A percentile compares a stretch with the other conserved stretches of the same genome.
phyloP scores from a whole-genome alignment of 2,797 vertebrate genomes.

The Staurois parvus region DNA sequence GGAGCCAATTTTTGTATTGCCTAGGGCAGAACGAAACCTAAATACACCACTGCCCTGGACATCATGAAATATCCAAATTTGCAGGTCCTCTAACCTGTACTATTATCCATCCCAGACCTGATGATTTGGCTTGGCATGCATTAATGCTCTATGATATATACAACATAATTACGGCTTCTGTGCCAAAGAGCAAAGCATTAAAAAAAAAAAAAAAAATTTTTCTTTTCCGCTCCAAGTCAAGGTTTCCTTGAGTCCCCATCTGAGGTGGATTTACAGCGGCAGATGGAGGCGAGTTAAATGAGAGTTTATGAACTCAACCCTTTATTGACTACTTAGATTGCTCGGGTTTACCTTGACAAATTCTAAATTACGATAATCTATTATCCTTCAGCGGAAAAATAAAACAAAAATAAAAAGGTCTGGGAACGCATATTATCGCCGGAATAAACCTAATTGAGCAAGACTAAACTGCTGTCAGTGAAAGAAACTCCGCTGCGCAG shows the following conservation, averaged over 20 bases:
- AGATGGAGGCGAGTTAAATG: conserved; percentile 66
- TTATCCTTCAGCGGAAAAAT: conserved; percentile 29
- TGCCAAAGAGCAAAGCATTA: conserved; percentile 29
- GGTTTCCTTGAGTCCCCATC: conserved; percentile 23
- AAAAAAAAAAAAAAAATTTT: background rate
- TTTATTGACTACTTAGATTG: conserved; percentile 73
- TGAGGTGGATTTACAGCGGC: conserved; percentile 67
- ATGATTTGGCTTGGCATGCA: conserved; percentile 23
- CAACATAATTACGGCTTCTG: conserved; percentile 13
- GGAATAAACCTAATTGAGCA: conserved; percentile 25
- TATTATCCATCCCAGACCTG: conserved; percentile 22
- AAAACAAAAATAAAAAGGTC: conserved; percentile 23
- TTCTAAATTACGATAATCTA: conserved; percentile 37
- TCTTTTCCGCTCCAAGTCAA: background rate
- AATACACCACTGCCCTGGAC: background rate
- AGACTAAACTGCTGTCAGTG: background rate
- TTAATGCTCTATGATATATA: conserved; percentile 49
- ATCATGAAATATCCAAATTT: conserved; percentile 27
- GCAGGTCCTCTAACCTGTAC: background rate
- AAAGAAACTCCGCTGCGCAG: background rate
- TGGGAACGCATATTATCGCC: conserved; percentile 3
- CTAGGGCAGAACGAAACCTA: too few species aligned
- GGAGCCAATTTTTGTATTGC: too few species aligned
- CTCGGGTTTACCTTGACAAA: conserved; percentile 65
- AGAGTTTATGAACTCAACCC: conserved; percentile 71